Conservation (phyloP, 2,888 invertebrate species). For the Pristionchus exspectatus region DNA sequence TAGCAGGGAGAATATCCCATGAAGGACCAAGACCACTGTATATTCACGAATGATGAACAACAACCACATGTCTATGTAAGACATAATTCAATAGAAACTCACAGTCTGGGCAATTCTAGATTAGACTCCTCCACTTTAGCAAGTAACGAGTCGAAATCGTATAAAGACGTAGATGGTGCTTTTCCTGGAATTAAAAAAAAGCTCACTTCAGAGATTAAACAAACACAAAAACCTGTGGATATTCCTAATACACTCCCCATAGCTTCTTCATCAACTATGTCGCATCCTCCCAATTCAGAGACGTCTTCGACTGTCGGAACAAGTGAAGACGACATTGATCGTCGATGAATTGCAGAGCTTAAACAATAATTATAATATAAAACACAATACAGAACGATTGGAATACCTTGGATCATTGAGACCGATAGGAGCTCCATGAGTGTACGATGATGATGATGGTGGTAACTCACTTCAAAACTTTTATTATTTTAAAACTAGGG, state of each 20-base stretch:
- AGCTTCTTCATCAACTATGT: constrained; percentile 36
- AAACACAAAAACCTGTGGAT: background rate
- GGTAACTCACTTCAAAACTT: constrained; percentile 15
- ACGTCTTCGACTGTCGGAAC: constrained; percentile 35
- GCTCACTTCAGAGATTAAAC: background rate
- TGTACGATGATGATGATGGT: background rate
- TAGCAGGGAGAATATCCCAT: constrained; percentile 33
- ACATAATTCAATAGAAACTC: background rate
- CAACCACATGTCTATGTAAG: background rate
- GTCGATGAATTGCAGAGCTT: background rate
- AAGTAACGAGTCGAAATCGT: constrained; percentile 13
- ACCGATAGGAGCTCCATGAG: constrained; percentile 17
- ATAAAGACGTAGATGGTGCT: constrained; percentile 12
- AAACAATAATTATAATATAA: background rate
- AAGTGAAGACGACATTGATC: background rate
- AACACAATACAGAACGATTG: background rate
- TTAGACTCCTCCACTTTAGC: constrained; percentile 31
- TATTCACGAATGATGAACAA: background rate
- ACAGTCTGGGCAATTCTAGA: background rate
- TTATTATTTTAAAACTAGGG: background rate
- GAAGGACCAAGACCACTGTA: background rate
- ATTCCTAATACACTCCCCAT: background rate
- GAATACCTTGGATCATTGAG: background rate
- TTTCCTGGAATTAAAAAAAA: background rate
- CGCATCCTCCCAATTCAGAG: constrained; percentile 47